Percentiles rank a stretch among this genome's conserved stretches.
These are phyloP conservation scores for Melipona quadrifasciata DNA, from an alignment of 1,140 invertebrate species.

Conservation along the genomic window DNA sequence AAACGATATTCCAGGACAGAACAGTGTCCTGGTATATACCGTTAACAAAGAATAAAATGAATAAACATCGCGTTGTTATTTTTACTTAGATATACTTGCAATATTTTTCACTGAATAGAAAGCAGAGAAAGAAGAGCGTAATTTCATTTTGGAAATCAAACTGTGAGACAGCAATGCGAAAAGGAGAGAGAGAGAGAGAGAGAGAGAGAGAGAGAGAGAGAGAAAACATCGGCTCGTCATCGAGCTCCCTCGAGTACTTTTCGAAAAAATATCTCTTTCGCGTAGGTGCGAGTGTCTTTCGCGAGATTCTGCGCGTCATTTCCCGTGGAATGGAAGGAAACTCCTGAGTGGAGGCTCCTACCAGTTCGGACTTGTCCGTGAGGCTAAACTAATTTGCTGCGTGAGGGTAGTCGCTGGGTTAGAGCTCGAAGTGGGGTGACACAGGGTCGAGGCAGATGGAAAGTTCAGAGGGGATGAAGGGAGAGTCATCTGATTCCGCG, in stretches of 20 bases:
- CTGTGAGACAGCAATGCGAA: not conserved
- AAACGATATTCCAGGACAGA: too few species aligned
- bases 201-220: too few species aligned
- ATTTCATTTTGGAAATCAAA: not conserved
- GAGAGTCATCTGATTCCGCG: constrained; percentile 50
- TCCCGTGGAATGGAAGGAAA: constrained; percentile 54
- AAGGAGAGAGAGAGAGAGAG: not conserved
- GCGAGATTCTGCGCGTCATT: constrained; percentile 57
- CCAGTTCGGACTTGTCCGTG: constrained; percentile 60
- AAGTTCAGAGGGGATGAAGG: constrained; percentile 22
- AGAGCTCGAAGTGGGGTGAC: constrained; percentile 56
- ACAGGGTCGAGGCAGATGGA: constrained; percentile 51
- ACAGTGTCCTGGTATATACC: not conserved
- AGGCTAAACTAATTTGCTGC: constrained; percentile 72
- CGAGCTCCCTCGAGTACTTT: constrained; percentile 31
- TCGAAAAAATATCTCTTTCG: constrained; percentile 26
- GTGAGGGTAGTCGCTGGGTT: constrained; percentile 55
- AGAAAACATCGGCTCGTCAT: constrained; percentile 7
- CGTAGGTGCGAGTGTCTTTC: constrained; percentile 50
- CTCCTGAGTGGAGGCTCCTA: constrained; percentile 51
- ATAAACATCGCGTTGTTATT: not conserved
- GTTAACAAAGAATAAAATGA: not conserved
- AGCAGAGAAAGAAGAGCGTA: not conserved
- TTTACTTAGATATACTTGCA: too few species aligned
- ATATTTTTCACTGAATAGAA: too few species aligned